Evolutionary conservation across 2,888 invertebrate species (phyloP).

Genomic region (Nomada hirtipes): DNA sequence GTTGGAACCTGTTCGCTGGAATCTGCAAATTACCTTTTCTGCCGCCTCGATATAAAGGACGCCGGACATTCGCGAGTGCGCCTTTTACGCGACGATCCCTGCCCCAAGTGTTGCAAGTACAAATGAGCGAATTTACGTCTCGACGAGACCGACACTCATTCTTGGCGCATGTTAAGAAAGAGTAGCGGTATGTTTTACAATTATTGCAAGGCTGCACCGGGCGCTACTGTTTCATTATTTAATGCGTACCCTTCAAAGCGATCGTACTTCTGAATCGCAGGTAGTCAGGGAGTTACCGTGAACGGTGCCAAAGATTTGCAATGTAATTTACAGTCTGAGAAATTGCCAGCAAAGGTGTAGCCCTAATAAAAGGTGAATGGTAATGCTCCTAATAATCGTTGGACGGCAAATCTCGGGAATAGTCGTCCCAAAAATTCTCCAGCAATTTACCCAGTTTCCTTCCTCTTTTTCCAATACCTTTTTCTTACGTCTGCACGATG

Average conservation of each 20-base stretch:
- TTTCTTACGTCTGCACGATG: neutral
- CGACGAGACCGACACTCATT: slow-evolving; percentile 12
- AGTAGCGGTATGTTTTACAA: slow-evolving; percentile 3
- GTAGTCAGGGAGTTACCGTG: neutral
- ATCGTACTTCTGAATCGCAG: too few relatives aligned
- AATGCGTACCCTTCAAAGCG: too few relatives aligned
- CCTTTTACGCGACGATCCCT: slow-evolving; percentile 44
- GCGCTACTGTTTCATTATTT: too few relatives aligned
- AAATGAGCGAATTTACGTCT: slow-evolving; percentile 33
- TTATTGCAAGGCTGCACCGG: neutral
- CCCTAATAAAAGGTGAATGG: too few relatives aligned
- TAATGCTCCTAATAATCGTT: neutral
- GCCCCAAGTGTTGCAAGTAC: slow-evolving; percentile 41
- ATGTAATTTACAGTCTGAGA: neutral
- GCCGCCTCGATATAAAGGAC: slow-evolving; percentile 53
- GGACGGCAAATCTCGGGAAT: too few relatives aligned
- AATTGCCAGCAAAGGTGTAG: too few relatives aligned
- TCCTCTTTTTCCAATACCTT: neutral
- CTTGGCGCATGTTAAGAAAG: slow-evolving; percentile 6
- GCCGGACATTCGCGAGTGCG: slow-evolving; percentile 40
- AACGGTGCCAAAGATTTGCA: too few relatives aligned
- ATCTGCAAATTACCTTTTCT: slow-evolving; percentile 62
- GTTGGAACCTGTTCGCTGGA: slow-evolving; percentile 58
- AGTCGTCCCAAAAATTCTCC: too few relatives aligned
- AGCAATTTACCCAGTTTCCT: neutral